phyloP scores from a whole-genome alignment of 2,797 vertebrate genomes.

The Micromesistius poutassou region DNA sequence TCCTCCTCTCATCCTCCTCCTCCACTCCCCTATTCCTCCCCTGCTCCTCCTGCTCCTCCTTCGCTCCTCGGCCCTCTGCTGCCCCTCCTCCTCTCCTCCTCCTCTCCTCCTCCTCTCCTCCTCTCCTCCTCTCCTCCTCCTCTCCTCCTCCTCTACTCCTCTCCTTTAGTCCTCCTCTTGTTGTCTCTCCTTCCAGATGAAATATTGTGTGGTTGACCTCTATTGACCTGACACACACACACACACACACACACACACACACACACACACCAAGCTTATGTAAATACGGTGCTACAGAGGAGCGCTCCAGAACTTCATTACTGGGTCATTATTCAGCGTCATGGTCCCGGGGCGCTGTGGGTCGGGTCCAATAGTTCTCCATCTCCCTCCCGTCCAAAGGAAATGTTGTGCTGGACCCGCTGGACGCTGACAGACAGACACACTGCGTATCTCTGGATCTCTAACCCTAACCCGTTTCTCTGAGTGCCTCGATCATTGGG shows the following conservation, averaged over 20 bases:
- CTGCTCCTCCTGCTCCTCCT: neutral
- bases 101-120: neutral
- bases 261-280: conserved; percentile 6
- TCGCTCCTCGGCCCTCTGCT: no score
- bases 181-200: neutral
- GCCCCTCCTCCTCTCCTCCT: neutral
- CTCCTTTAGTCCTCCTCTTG: no score
- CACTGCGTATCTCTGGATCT: neutral
- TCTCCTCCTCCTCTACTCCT: no score
- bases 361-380: conserved; percentile 26
- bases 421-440: conserved; percentile 1
- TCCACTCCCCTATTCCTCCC: neutral
- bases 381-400: conserved; percentile 41
- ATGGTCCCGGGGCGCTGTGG: neutral
- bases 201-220: neutral
- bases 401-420: conserved; percentile 29
- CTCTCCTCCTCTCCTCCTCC: no score
- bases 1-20: neutral
- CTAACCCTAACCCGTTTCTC: no score
- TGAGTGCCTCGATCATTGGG: neutral
- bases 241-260: neutral
- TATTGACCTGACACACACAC: neutral
- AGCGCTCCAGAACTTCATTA: conserved; percentile 37
- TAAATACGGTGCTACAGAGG: conserved; percentile 19
- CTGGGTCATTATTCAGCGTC: conserved; percentile 29